Evolutionary conservation across 1,140 invertebrate species (phyloP).

Genomic region (Zaprionus ornatus): DNA sequence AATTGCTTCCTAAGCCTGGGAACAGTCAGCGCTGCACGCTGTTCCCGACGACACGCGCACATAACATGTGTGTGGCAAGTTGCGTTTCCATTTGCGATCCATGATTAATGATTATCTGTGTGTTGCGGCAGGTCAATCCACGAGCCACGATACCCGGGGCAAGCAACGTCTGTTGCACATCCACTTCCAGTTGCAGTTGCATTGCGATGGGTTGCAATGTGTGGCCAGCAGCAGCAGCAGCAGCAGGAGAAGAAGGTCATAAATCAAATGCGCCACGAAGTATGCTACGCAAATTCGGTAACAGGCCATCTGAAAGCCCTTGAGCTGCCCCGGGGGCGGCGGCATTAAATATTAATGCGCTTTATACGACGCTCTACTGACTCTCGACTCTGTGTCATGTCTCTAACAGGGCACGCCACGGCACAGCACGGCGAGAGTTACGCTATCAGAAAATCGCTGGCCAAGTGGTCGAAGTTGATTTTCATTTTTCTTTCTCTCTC

Average conservation of each 20-base stretch:
- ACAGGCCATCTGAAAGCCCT: slow-evolving; percentile 9
- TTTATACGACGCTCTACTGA: slow-evolving; percentile 60
- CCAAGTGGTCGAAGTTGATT: not conserved
- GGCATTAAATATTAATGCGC: slow-evolving; percentile 69
- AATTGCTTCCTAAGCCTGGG: not conserved
- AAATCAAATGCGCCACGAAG: slow-evolving; percentile 54
- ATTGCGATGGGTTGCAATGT: not conserved
- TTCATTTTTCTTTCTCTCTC: not conserved
- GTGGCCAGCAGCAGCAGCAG: not conserved
- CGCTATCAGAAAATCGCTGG: not conserved
- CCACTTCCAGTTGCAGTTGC: not conserved
- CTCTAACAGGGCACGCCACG: not conserved
- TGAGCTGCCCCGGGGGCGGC: not conserved
- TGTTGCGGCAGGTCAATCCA: not conserved
- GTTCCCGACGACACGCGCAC: not conserved
- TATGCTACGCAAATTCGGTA: slow-evolving; percentile 55
- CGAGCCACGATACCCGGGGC: too few species aligned
- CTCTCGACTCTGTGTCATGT: slow-evolving; percentile 14
- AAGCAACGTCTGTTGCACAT: not conserved
- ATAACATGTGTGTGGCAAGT: not conserved
- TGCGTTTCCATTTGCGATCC: not conserved
- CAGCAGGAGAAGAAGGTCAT: slow-evolving; percentile 31
- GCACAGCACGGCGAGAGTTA: not conserved
- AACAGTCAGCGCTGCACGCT: not conserved
- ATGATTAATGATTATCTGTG: slow-evolving; percentile 14